Base-by-base conservation (phyloP, 2,888 invertebrate genomes). In the Limnephilus auricula region DNA sequence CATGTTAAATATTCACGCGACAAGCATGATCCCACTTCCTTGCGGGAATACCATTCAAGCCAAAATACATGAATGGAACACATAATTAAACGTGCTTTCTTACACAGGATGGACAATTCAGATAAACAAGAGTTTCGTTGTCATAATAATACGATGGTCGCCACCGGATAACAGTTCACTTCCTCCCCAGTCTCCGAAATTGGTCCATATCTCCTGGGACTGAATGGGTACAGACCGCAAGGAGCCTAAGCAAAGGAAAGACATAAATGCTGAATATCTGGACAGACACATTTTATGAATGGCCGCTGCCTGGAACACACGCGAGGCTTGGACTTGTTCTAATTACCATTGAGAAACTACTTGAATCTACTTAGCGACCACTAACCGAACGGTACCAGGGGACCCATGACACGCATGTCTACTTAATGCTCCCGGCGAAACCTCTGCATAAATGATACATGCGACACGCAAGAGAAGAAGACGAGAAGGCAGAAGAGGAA, bases 381-480 rank as follows among this genome's bases (percentile, higher is more conserved):
- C 90, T 91, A 89, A 91, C 82, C 37, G 90, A 88, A 82, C 25
- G 50, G 89, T 65, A 18, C 65, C 37, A 34, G 79, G 89, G 25
- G 65, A 89, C n/a, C n/a, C n/a, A n/a, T n/a, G n/a, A n/a, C 91
- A 91, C 91, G 91, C 91, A 91, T 50, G 31, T 30, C 31, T 50
- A 18, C 45, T 50, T 40, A 30, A 80, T 82, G 80, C 31, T 82
- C 82, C 37, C 45, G 40, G 40, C 37, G 3, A 85, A 85, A 85
- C 30, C n/a, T 25, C 40, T 45, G 34, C 32, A 34, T 82, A 82
- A 82, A 31, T 34, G 34, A 25, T n/a, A 25, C 65, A 80, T 40
- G 13, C 34, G 32, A 84, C 45, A 85, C 85, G n/a, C 85, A n/a
- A 40, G 84, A 85, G 40, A 37, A 40, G 37, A 30, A 84, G 45